These are phyloP conservation scores for Ophioninae sp. DNA, from an alignment of 2,888 invertebrate species.

Conservation along the genomic window DNA sequence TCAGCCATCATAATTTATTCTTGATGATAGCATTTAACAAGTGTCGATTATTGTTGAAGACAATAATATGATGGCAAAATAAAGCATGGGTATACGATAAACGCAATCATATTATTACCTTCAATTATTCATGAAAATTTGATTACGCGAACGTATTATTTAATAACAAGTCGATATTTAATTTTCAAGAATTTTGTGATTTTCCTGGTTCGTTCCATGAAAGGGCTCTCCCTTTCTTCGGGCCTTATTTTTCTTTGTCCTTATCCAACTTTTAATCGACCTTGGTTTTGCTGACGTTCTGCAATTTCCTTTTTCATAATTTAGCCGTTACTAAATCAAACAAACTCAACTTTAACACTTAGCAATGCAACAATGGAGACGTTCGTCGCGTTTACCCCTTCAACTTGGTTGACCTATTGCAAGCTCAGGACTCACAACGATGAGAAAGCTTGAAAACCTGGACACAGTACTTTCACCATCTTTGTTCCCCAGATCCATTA, in stretches of 20 bases:
- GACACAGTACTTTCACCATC: slow-evolving; percentile 22
- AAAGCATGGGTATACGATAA: too few relatives aligned
- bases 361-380: background rate
- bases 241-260: background rate
- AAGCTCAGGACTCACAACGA: background rate
- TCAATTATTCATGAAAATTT: too few relatives aligned
- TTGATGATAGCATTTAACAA: too few relatives aligned
- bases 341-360: background rate
- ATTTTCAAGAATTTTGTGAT: too few relatives aligned
- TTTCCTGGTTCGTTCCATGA: too few relatives aligned
- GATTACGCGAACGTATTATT: too few relatives aligned
- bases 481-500: slow-evolving; percentile 1
- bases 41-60: too few relatives aligned
- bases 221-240: background rate
- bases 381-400: slow-evolving; percentile 2
- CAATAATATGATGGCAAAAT: too few relatives aligned
- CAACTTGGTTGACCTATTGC: slow-evolving; percentile 43
- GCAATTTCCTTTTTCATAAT: slow-evolving; percentile 15
- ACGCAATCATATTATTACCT: too few relatives aligned
- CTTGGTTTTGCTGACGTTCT: background rate
- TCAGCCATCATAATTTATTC: too few relatives aligned
- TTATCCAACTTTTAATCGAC: background rate
- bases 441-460: background rate
- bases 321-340: slow-evolving; percentile 3
- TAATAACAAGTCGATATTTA: too few relatives aligned